Percentiles rank a stretch among this genome's conserved stretches.
phyloP scores from a whole-genome alignment of 2,888 invertebrate species.

The Dryomyza anilis region DNA sequence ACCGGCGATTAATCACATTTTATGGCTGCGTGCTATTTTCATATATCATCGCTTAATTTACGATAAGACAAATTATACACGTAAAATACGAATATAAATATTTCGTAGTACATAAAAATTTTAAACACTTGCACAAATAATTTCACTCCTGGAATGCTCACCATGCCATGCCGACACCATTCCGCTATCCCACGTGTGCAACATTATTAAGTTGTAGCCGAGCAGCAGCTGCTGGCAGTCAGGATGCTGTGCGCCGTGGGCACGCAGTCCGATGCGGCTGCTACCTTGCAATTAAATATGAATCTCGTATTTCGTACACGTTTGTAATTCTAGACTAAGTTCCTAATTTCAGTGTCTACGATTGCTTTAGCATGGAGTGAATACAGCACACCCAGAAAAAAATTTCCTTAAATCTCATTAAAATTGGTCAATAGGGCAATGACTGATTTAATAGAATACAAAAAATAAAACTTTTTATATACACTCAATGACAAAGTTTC shows the following conservation, averaged over 20 bases:
- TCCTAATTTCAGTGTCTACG: constrained; percentile 10
- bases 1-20: constrained; percentile 33
- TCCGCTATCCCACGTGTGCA: background rate
- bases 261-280: background rate
- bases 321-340: constrained; percentile 10
- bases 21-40: constrained; percentile 29
- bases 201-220: constrained; percentile 7
- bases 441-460: too few relatives aligned
- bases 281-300: constrained; percentile 17
- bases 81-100: background rate
- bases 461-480: too few relatives aligned
- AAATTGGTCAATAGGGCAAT: too few relatives aligned
- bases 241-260: background rate
- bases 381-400: too few relatives aligned
- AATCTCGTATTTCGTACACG: constrained; percentile 17
- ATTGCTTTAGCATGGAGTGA: background rate
- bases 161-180: background rate
- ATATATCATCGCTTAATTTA: constrained; percentile 30
- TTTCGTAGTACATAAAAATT: background rate
- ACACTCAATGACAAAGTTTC: too few relatives aligned
- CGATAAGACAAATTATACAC: constrained; percentile 18
- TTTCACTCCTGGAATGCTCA: background rate
- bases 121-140: constrained; percentile 3
- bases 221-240: background rate
- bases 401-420: too few relatives aligned